phyloP scores from a whole-genome alignment of 2,888 invertebrate genomes.

The Yponomeuta cagnagella region DNA sequence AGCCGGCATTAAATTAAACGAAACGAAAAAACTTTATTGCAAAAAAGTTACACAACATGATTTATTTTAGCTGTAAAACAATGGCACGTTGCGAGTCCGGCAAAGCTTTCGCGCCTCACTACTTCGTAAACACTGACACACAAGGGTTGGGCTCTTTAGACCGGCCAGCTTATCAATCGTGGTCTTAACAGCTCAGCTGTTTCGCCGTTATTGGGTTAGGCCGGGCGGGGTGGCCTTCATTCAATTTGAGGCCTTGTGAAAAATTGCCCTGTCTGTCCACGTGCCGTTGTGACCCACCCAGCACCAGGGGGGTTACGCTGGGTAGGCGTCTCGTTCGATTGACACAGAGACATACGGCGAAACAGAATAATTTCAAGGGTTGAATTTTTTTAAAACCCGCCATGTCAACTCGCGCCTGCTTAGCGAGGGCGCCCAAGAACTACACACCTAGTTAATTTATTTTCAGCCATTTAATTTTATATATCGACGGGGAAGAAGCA shows the following conservation, averaged over 20 bases:
- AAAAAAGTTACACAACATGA: too few species aligned
- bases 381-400: too few species aligned
- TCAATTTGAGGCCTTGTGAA: slow-evolving; percentile 15
- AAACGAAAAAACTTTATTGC: too few species aligned
- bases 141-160: not conserved
- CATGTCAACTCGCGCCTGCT: too few species aligned
- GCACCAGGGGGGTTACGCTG: not conserved
- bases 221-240: slow-evolving; percentile 13
- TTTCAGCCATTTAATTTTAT: too few species aligned
- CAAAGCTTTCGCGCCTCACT: not conserved
- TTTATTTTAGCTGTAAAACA: too few species aligned
- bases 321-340: not conserved
- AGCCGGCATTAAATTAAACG: too few species aligned
- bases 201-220: slow-evolving; percentile 18
- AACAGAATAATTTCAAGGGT: too few species aligned
- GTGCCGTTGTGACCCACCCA: not conserved
- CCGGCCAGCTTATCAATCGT: slow-evolving; percentile 16
- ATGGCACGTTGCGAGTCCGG: not conserved
- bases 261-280: slow-evolving; percentile 10
- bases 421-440: too few species aligned
- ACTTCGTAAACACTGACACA: not conserved
- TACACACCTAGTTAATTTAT: too few species aligned
- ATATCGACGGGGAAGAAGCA: too few species aligned
- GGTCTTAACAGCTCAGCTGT: slow-evolving; percentile 17
- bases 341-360: not conserved